phyloP scores from a whole-genome alignment of 2,113 vertebrate species.

The Natator depressus region DNA sequence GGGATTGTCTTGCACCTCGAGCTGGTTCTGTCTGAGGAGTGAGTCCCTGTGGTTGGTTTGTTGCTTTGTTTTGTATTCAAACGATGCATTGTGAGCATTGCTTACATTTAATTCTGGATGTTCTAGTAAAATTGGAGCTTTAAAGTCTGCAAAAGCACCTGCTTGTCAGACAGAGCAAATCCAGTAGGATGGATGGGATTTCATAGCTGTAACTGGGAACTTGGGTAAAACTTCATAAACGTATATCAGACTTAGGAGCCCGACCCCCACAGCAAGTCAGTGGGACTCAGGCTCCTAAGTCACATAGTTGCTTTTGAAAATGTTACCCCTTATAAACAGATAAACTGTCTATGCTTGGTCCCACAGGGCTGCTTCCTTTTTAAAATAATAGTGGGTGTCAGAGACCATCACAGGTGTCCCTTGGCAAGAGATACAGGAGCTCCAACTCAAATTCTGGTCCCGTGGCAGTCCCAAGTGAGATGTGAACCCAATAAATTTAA shows the following conservation, averaged over 20 bases:
- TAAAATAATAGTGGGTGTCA: not conserved
- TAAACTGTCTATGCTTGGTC: not conserved
- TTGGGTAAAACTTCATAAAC: not conserved
- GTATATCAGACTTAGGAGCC: not conserved
- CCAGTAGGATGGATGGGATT: not conserved
- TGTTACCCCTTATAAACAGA: not conserved
- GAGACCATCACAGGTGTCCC: not conserved
- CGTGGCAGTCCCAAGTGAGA: not conserved
- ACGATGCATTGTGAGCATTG: not conserved
- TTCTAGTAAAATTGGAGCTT: not conserved
- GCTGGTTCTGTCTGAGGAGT: not conserved
- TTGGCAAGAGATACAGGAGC: not conserved
- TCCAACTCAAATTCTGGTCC: not conserved
- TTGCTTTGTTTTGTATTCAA: not conserved
- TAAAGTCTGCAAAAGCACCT: not conserved
- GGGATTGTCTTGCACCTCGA: not conserved
- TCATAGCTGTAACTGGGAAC: not conserved
- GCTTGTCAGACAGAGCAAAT: not conserved
- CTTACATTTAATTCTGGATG: not conserved
- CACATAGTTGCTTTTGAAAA: not conserved
- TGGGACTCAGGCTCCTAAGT: not conserved
- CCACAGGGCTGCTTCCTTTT: not conserved
- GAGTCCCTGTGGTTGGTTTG: not conserved
- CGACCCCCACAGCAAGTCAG: not conserved
- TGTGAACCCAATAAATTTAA: not conserved